phyloP scores from a whole-genome alignment of 2,888 invertebrate species.

The Trachelus stipa region DNA sequence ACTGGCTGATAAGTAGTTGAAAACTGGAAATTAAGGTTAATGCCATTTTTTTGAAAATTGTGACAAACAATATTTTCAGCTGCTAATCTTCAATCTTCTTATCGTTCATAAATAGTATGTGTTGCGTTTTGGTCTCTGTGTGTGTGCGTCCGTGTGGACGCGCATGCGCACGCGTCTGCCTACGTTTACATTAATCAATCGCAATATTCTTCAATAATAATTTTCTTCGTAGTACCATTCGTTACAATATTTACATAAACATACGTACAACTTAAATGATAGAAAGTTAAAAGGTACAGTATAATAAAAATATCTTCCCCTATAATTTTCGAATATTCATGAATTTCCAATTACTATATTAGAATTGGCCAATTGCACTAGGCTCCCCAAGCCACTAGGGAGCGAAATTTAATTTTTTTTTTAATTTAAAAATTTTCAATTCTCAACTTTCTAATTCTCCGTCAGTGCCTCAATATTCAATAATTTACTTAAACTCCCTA shows the following conservation, averaged over 20 bases:
- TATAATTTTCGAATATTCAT: conserved; percentile 1
- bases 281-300: conserved; percentile 44
- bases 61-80: conserved; percentile 23
- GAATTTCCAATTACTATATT: conserved; percentile 5
- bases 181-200: conserved; percentile 50
- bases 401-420: neutral
- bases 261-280: conserved; percentile 59
- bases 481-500: conserved; percentile 2
- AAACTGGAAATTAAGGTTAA: neutral
- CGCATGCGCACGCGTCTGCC: neutral
- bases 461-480: neutral
- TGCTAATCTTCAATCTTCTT: conserved; percentile 22
- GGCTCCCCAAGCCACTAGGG: neutral
- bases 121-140: conserved; percentile 17
- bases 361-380: conserved; percentile 3
- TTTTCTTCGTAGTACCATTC: conserved; percentile 53
- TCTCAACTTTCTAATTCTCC: neutral
- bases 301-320: conserved; percentile 47
- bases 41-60: conserved; percentile 12
- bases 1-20: neutral
- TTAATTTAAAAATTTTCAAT: neutral
- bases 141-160: neutral
- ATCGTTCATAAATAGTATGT: conserved; percentile 55
- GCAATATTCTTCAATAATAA: conserved; percentile 44
- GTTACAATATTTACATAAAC: conserved; percentile 64